A percentile compares a stretch with the other conserved stretches of the same genome.
Evolutionary conservation across 2,113 vertebrate species (phyloP).

Genomic region (Dipodomys stephensi): DNA sequence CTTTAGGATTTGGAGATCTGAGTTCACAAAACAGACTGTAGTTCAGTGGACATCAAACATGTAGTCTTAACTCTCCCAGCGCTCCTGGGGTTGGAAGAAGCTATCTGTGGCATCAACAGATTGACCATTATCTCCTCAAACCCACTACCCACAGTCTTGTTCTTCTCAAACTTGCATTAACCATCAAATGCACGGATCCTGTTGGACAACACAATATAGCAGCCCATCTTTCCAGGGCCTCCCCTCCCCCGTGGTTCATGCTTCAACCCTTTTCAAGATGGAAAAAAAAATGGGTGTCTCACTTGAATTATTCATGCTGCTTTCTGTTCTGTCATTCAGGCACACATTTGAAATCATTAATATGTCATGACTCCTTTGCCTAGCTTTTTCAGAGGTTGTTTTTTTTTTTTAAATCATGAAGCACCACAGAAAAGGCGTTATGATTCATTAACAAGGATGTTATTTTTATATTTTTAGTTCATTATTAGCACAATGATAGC

Average conservation of each 20-base stretch:
- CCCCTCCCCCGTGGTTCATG: constrained; percentile 82
- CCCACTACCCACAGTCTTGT: constrained; percentile 15
- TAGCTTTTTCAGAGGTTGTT: constrained; percentile 20
- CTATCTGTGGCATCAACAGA: constrained; percentile 64
- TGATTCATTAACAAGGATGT: constrained; percentile 57
- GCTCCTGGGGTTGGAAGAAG: constrained; percentile 71
- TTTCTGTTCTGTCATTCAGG: constrained; percentile 83
- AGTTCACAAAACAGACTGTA: constrained; percentile 84
- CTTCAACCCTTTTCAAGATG: constrained; percentile 87
- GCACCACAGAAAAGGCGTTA: constrained; percentile 28
- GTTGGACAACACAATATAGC: constrained; percentile 68
- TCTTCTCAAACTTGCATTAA: constrained; percentile 73
- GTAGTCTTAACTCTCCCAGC: constrained; percentile 76
- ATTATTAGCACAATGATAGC: constrained; percentile 8
- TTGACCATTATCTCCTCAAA: constrained; percentile 68
- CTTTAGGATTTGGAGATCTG: constrained; percentile 77
- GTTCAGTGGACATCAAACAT: constrained; percentile 83
- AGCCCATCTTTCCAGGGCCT: constrained; percentile 81
- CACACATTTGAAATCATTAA: constrained; percentile 84
- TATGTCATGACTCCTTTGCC: constrained; percentile 80
- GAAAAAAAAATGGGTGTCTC: constrained; percentile 77
- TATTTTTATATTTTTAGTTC: constrained; percentile 47
- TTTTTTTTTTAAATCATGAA: background rate
- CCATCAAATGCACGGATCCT: constrained; percentile 72
- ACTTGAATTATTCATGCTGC: constrained; percentile 89